Percentiles rank a stretch among this genome's conserved stretches.
Conservation (phyloP, 2,888 invertebrate species). For the Drosophila mimetica region DNA sequence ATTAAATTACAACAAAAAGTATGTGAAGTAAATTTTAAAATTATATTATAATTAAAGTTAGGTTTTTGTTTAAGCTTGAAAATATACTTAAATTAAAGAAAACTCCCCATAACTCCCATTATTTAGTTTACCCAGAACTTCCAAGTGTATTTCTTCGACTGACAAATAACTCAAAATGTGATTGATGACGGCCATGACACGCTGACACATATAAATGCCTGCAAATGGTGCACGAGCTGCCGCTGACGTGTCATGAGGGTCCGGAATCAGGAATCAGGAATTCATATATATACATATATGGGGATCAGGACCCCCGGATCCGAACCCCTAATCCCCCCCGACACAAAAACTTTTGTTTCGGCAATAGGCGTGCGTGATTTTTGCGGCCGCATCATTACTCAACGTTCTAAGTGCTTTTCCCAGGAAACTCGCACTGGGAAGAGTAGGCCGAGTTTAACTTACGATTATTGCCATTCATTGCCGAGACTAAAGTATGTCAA, state of each 20-base stretch:
- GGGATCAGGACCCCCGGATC: constrained; percentile 3
- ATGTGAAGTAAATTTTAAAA: too few relatives aligned
- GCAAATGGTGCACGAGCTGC: constrained; percentile 69
- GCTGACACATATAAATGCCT: constrained; percentile 77
- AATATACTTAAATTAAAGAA: too few relatives aligned
- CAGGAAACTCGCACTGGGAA: neutral
- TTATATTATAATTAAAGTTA: too few relatives aligned
- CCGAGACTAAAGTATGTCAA: constrained; percentile 52
- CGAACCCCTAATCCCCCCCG: constrained; percentile 9
- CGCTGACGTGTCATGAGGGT: constrained; percentile 57
- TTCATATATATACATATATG: constrained; percentile 3
- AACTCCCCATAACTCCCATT: too few relatives aligned
- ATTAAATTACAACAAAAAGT: too few relatives aligned
- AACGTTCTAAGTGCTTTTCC: constrained; percentile 37
- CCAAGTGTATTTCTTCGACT: constrained; percentile 47
- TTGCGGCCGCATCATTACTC: constrained; percentile 63
- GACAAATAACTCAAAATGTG: constrained; percentile 76
- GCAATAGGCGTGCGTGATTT: constrained; percentile 55
- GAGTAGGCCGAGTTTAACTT: constrained; percentile 43
- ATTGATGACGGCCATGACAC: constrained; percentile 74
- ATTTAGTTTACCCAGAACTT: too few relatives aligned
- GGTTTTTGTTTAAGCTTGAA: too few relatives aligned
- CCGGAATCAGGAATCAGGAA: neutral
- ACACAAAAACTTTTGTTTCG: constrained; percentile 19
- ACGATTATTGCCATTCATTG: constrained; percentile 71